Evolutionary conservation across 2,113 vertebrate genomes (phyloP).

Genomic region (Ailurus styani): DNA sequence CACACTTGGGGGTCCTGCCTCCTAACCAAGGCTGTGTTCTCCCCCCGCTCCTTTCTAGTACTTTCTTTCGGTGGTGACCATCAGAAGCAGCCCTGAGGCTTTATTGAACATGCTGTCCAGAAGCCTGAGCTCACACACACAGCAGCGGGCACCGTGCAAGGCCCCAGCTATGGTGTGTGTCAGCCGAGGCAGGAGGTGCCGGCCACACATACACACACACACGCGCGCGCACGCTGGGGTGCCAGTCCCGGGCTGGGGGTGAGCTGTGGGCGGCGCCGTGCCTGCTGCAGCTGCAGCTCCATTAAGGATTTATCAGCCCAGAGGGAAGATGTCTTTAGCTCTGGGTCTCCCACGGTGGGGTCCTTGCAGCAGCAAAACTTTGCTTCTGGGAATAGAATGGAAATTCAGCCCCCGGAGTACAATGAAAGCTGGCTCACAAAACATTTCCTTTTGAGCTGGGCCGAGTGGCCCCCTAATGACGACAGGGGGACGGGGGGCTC

Average conservation of each 20-base stretch:
- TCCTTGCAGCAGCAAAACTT: slow-evolving; percentile 17
- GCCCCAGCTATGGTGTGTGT: background rate
- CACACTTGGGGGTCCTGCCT: background rate
- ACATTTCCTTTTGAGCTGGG: background rate
- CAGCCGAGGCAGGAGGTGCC: background rate
- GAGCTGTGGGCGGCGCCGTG: rapidly evolving
- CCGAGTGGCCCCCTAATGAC: background rate
- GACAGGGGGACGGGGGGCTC: background rate
- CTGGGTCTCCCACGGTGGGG: background rate
- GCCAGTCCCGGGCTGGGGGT: background rate
- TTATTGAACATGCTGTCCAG: background rate
- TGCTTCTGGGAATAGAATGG: slow-evolving; percentile 60
- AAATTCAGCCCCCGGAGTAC: slow-evolving; percentile 30
- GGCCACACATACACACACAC: rapidly evolving
- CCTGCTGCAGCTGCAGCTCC: background rate
- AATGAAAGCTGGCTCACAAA: background rate
- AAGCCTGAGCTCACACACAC: background rate
- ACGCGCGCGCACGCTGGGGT: rapidly evolving
- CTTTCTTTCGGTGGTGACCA: background rate
- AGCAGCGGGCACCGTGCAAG: background rate
- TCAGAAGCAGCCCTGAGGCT: background rate
- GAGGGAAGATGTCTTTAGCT: slow-evolving; percentile 45
- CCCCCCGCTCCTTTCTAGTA: no score
- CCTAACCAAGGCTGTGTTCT: background rate
- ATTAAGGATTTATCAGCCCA: slow-evolving; percentile 51